Base-by-base conservation (phyloP, 2,797 vertebrate genomes). In the Etheostoma nigrum region DNA sequence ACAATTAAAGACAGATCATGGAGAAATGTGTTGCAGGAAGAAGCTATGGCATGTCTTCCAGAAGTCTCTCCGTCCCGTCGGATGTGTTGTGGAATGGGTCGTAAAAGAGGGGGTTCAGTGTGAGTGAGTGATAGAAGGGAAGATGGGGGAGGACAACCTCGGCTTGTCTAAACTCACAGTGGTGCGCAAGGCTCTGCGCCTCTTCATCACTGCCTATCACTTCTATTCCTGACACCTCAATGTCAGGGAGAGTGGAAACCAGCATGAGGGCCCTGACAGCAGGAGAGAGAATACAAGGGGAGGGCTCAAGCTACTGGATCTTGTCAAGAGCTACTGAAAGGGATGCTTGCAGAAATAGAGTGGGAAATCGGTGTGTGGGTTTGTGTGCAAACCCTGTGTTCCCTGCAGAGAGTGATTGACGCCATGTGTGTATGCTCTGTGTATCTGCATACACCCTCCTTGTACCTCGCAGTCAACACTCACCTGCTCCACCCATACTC, bases 401-500 rank as follows among this genome's bases (percentile, higher is more conserved):
- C 51, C 36, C 59, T 27, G 54, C 55, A 36, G 9, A 73, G 44
- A 67, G 63, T 63, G 49, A 84, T 21, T 64, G 68, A 86, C 74
- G 52, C 33, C 6, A 6, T 18, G 44, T 45, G 44, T 63, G 53
- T 23, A 25, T 33, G 44, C 49, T 55, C 14, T 30, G 64, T 71
- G 58, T 47, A 10, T 67, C n/a, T 62, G 60, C 16, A 30, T 49
- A 15, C 33, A 51, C 2, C 5, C 18, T 21, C 44, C 21, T 57
- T 52, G 53, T 58, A 63, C 62, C 72, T 42, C n/a, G n/a, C 25
- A 23, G 18, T 36, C 44, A 65, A 72, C 66, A 92, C 92, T 95
- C 91, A 96, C 98, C 97, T 98, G 95, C 88, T 99, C 98, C 48
- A 98, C 92, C 98, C 98, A 99, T 74, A 99, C 95, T 49, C 97